Percentiles rank a stretch among this genome's conserved stretches.
Evolutionary conservation across 2,113 vertebrate species (phyloP).

Genomic region (Urocynchramus pylzowi): DNA sequence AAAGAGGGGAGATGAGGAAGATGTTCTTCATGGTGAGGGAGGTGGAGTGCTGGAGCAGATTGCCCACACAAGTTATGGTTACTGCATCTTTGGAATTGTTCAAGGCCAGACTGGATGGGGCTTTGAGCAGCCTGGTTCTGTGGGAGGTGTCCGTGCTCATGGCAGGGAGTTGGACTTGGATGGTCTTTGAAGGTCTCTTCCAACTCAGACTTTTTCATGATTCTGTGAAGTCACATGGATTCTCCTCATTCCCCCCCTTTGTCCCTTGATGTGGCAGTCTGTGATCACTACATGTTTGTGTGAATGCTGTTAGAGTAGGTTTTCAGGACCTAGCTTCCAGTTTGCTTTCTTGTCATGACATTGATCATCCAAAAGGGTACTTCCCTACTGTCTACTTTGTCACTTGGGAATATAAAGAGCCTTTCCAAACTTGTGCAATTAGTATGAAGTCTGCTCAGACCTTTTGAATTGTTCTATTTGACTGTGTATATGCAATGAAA

Average conservation of each 20-base stretch:
- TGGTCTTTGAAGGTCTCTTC: not conserved
- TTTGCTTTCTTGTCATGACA: not conserved
- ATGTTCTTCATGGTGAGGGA: not conserved
- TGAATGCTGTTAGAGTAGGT: not conserved
- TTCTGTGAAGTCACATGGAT: not conserved
- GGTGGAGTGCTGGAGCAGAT: not conserved
- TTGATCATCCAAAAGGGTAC: fast-evolving
- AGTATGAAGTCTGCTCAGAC: not conserved
- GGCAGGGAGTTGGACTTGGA: not conserved
- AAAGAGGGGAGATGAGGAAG: too few species aligned
- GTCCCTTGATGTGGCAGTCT: not conserved
- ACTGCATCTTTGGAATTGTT: fast-evolving
- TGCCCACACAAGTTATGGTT: not conserved
- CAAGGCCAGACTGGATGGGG: not conserved
- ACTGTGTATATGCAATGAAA: not conserved
- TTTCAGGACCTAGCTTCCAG: not conserved
- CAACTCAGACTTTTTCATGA: not conserved
- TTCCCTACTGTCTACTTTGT: not conserved
- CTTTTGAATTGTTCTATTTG: not conserved
- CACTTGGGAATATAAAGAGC: not conserved
- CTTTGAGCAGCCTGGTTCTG: not conserved
- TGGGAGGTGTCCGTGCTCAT: not conserved
- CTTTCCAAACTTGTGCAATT: not conserved
- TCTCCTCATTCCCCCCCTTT: not conserved
- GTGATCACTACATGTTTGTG: fast-evolving